These are phyloP conservation scores for Polymixis lichenea DNA, from an alignment of 2,888 invertebrate genomes.

Conservation along the genomic window DNA sequence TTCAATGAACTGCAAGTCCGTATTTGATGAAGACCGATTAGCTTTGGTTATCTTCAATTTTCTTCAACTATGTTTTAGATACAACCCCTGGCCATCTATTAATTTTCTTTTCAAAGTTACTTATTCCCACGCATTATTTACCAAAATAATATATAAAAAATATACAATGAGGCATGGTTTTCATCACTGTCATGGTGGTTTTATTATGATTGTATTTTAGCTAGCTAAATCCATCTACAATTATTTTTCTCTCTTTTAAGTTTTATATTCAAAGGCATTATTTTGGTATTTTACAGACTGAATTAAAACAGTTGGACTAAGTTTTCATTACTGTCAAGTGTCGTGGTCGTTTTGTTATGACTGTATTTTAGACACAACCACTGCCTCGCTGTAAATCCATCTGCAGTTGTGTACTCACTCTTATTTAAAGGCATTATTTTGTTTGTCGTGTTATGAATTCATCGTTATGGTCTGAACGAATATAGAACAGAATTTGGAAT, in stretches of 20 bases:
- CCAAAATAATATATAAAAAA: background rate
- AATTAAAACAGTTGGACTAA: background rate
- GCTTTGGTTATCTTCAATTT: slow-evolving; percentile 13
- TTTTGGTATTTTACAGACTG: background rate
- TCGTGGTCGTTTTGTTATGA: background rate
- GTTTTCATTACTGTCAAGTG: background rate
- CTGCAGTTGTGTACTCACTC: background rate
- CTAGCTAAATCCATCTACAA: background rate
- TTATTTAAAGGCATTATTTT: background rate
- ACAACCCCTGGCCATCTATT: background rate
- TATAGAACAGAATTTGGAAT: background rate
- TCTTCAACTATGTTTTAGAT: background rate
- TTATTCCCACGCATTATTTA: background rate
- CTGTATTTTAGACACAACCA: background rate
- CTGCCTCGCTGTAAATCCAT: background rate
- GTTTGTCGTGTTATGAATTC: no score
- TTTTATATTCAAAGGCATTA: background rate
- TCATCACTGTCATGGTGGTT: background rate
- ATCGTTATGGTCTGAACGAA: background rate
- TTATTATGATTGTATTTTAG: background rate
- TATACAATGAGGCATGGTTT: background rate
- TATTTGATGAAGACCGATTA: slow-evolving; percentile 47
- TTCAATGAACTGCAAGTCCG: slow-evolving; percentile 35
- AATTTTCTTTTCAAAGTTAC: background rate
- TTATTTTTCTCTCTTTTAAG: background rate